phyloP scores from a whole-genome alignment of 1,140 invertebrate genomes.

The Pentalonia nigronervosa region DNA sequence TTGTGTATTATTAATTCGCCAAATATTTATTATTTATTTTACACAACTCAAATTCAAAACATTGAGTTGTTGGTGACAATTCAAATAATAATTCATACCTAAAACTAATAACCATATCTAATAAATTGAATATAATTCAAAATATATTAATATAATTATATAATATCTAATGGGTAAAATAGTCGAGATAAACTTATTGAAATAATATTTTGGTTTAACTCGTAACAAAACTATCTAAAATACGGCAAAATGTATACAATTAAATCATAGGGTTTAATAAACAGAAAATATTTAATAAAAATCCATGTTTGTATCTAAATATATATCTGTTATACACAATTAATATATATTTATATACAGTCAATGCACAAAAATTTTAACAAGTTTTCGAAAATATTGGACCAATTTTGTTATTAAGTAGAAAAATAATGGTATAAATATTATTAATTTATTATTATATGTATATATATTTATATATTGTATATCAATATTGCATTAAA shows the following conservation, averaged over 20 bases:
- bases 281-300: not conserved
- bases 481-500: conserved; percentile 33
- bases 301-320: conserved; percentile 14
- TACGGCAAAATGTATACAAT: conserved; percentile 23
- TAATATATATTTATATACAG: conserved; percentile 10
- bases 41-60: conserved; percentile 16
- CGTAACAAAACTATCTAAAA: conserved; percentile 51
- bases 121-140: conserved; percentile 52
- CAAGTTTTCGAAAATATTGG: conserved; percentile 39
- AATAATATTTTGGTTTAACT: conserved; percentile 54
- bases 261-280: conserved; percentile 26
- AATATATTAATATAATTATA: conserved; percentile 46
- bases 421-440: conserved; percentile 53
- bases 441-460: conserved; percentile 23
- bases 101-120: conserved; percentile 47
- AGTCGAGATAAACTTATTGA: conserved; percentile 45
- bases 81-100: conserved; percentile 45
- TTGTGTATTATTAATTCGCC: conserved; percentile 1
- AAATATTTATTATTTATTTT: conserved; percentile 16
- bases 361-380: conserved; percentile 12
- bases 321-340: not conserved
- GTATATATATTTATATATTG: conserved; percentile 20
- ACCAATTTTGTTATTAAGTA: conserved; percentile 49
- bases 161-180: conserved; percentile 46
- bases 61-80: not conserved